A percentile compares a stretch with the other conserved stretches of the same genome.
Conservation (phyloP, 2,113 vertebrate genomes). For the Tonatia bakeri region DNA sequence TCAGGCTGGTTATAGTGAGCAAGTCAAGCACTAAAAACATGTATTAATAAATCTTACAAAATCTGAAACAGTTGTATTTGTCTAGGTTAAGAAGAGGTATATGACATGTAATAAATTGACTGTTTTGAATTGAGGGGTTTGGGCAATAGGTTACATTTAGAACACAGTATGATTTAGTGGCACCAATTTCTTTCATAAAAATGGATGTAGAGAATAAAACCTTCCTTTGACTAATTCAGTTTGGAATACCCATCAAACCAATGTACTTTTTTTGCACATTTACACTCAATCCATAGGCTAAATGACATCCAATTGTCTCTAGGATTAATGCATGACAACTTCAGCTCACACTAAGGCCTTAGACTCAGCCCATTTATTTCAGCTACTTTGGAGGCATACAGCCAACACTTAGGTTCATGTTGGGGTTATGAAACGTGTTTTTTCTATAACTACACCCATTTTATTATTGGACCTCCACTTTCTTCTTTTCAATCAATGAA, state of each 20-base stretch:
- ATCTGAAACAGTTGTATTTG: constrained; percentile 19
- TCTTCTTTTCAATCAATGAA: constrained; percentile 45
- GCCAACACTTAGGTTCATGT: constrained; percentile 45
- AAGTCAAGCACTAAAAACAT: not conserved
- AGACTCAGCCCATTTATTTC: constrained; percentile 47
- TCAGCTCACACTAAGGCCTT: not conserved
- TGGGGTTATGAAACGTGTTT: not conserved
- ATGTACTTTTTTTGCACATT: constrained; percentile 49
- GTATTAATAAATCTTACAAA: constrained; percentile 7
- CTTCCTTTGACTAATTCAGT: not conserved
- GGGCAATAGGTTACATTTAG: not conserved
- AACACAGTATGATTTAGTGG: not conserved
- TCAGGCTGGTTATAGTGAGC: not conserved
- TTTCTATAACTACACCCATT: constrained; percentile 40
- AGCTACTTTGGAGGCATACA: constrained; percentile 47
- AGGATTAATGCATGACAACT: not conserved
- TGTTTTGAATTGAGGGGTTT: constrained; percentile 5
- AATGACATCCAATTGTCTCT: constrained; percentile 29
- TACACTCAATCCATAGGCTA: not conserved
- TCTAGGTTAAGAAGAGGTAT: not conserved
- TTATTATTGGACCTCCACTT: constrained; percentile 11
- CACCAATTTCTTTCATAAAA: constrained; percentile 17
- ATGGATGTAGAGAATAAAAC: not conserved
- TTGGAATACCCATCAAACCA: constrained; percentile 36
- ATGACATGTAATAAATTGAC: not conserved